These are phyloP conservation scores for Motacilla alba DNA, from an alignment of 2,113 vertebrate genomes.

Conservation along the genomic window DNA sequence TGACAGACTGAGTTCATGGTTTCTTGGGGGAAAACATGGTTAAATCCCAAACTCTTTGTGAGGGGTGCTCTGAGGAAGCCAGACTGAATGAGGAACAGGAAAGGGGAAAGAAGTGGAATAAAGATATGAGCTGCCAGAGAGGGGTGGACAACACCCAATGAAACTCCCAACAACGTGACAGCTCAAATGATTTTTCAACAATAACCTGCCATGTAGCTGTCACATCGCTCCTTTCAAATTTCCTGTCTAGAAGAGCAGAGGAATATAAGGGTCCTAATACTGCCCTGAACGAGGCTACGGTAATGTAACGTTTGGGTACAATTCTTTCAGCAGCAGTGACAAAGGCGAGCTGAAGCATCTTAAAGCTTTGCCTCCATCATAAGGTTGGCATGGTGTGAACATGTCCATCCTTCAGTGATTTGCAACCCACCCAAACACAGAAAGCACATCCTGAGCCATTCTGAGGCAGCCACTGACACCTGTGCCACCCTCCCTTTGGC, in stretches of 20 bases:
- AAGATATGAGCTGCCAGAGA: not conserved
- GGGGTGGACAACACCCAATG: not conserved
- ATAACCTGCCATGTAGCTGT: not conserved
- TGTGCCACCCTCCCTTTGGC: accelerated
- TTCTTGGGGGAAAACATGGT: not conserved
- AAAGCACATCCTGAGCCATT: not conserved
- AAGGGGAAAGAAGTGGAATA: not conserved
- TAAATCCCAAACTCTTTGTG: not conserved
- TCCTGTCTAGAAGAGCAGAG: conserved; percentile 12
- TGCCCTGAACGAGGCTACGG: not conserved
- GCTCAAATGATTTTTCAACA: not conserved
- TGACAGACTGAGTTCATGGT: not conserved
- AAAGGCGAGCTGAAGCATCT: not conserved
- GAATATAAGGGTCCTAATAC: not conserved
- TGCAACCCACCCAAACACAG: conserved; percentile 34
- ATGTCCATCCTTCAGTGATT: not conserved
- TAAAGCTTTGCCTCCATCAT: not conserved
- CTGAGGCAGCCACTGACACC: not conserved
- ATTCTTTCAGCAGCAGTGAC: not conserved
- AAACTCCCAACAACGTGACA: not conserved
- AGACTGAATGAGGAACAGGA: not conserved
- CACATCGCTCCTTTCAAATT: not conserved
- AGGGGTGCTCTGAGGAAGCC: not conserved
- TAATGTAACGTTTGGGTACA: not conserved
- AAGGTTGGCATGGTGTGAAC: not conserved